Conservation (phyloP, 2,113 vertebrate species). For the Mastomys coucha region DNA sequence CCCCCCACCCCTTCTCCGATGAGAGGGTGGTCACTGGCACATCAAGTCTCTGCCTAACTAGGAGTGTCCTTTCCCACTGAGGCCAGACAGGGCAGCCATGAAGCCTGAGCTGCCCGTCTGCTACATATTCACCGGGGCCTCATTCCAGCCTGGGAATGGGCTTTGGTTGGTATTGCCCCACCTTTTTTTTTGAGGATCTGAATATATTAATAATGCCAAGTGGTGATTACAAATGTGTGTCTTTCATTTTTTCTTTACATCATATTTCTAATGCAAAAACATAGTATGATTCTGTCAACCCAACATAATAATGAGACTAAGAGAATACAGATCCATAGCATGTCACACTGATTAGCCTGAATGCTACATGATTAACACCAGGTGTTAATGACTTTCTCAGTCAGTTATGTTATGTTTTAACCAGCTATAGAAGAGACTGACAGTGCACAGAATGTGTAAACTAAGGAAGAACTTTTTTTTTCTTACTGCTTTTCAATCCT, state of each 20-base stretch:
- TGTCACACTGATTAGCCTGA: neutral
- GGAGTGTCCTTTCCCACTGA: too few species aligned
- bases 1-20: too few species aligned
- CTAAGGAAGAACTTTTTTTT: neutral
- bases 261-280: slow-evolving; percentile 5
- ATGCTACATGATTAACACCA: neutral
- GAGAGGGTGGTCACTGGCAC: too few species aligned
- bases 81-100: too few species aligned
- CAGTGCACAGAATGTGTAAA: neutral
- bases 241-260: slow-evolving; percentile 22
- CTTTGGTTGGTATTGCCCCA: too few species aligned
- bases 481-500: neutral
- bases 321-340: neutral
- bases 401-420: neutral
- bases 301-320: neutral
- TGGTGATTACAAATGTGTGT: neutral
- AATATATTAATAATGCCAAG: slow-evolving; percentile 8
- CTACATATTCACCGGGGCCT: too few species aligned
- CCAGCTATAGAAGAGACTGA: neutral
- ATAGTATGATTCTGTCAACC: neutral
- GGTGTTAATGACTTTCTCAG: neutral
- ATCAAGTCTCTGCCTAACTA: too few species aligned
- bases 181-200: neutral
- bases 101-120: too few species aligned
- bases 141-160: too few species aligned